Base-by-base conservation (phyloP, 2,797 vertebrate genomes). In the Melanotaenia parkinsoni region DNA sequence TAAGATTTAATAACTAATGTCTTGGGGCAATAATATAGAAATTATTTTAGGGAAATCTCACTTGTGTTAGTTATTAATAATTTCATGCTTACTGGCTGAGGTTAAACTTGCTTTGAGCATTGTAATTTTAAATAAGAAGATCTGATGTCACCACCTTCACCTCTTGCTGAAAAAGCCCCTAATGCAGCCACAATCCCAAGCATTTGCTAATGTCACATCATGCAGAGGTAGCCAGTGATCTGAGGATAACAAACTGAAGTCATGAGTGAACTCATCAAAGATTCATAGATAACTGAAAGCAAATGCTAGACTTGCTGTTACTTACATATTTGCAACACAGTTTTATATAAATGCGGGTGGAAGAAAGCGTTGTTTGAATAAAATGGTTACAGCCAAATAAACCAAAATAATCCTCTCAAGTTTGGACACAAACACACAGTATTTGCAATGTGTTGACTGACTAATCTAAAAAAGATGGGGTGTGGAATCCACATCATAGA, bases 1-100 rank as follows among this genome's bases (percentile, higher is more conserved):
- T 38, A 51, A 72, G 61, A 72, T 81, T 77, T 72, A 70, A 86
- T 67, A 72, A 68, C 59, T 66, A 66, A 83, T 72, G 51, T 72
- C n/a, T 77, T 81, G 12, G 67, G 60, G 38, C 50, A 16, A 67
- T 53, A 79, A 63, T 63, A 38, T 51, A 60, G 50, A 83, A 71
- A 38, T 57, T 11, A 47, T 79, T 63, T 5, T 53, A 28, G 72
- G 40, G 56, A 77, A 78, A 66, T 74, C 59, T 68, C 16, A 28
- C 9, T 58, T 80, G 50, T 58, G 54, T 67, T 60, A 50, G 45
- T 47, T 58, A 60, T 81, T 50, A 75, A 85, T 77, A 64, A 59
- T 69, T 61, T 76, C 6, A 51, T n/a, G 13, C 26, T 32, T 30
- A 26, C 32, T 57, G 28, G 26, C 20, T 71, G 18, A 26, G 26